Base-by-base conservation (phyloP, 2,113 vertebrate genomes). In the Columbina picui region DNA sequence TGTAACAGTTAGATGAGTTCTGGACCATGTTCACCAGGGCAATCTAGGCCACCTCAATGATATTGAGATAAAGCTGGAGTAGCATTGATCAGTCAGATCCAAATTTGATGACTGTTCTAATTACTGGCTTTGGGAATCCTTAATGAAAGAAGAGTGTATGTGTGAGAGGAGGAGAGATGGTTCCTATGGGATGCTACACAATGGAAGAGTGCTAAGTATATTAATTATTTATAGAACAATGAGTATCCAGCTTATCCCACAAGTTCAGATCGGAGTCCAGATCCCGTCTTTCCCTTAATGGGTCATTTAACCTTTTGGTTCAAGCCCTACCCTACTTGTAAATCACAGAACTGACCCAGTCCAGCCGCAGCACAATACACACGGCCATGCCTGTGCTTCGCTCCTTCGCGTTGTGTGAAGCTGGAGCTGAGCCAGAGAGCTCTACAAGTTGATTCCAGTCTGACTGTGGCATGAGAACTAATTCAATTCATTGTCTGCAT, bases 161-260 rank as follows among this genome's bases (percentile, higher is more conserved):
- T 36, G 30, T 68, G 82, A 88, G 84, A 55, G 73, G 12, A 71
- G 26, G 52, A 60, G 27, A 93, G 65, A 73, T 41, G 38, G 53
- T 47, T 91, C 91, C 87, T 92, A 15, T 50, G 84, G 93, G 91
- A 79, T 85, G 81, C 74, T 84, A 29, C 70, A 84, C 89, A 85
- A 13, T 18, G 45, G 61, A 41, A 79, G 89, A 93, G 70, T 73
- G 87, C 84, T 83, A 89, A 53, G 19, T 52, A 23, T 65, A 85
- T 95, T 82, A 96, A 94, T 96, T 85, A 94, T 97, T 95, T 84
- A 94, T 79, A 41, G 21, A 82, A 53, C 50, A 92, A 93, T 94
- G 89, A 93, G 81, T 61, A 84, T 95, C 68, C 65, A 71, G 65
- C 49, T 84, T 83, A 74, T 89, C 70, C 87, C 65, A 69, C 49